Base-by-base conservation (phyloP, 64 coral and sea anemone genomes). In the Montipora cactus region DNA sequence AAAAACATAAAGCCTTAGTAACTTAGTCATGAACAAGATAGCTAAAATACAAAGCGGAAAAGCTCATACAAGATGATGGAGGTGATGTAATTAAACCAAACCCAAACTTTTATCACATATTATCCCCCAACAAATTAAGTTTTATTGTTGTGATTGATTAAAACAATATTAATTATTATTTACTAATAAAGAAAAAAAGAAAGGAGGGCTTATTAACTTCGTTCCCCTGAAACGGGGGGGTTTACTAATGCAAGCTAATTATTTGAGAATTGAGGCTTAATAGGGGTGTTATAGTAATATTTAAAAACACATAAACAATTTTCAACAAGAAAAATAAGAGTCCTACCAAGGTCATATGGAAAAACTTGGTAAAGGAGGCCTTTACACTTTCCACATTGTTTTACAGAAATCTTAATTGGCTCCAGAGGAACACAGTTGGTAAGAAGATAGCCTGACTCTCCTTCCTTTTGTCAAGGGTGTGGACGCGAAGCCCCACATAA, bases 351-450 rank as follows among this genome's bases (percentile, higher is more conserved):
- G 71, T 74, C 71, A 74, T 74, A 74, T 74, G n/a, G 71, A 74
- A 74, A 74, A 74, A 74, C 71, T 44, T 74, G 71, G 71, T 3
- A 28, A 74, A 74, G 71, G 71, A 74, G 71, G 71, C 71, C 71
- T 74, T 74, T 74, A 74, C 71, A 74, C 71, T 74, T 74, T 74
- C 71, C 71, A 74, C 71, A 74, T 74, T 74, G 71, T 70, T 70
- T 70, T 70, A 70, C 67, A 70, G 67, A 70, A 70, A 70, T 70
- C 67, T 70, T 70, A 70, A 70, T 70, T 70, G 67, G 67, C 71
- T 74, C n/a, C 71, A 74, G 71, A 74, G 71, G 71, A 74, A 74
- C 20, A 28, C 71, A 74, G 23, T 74, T 74, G 71, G 71, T 74
- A 74, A 74, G n/a, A 74, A 74, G 71, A 74, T 74, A 74, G 71